Conservation (phyloP, 2,888 invertebrate genomes). For the Kryphioiulus occultus region DNA sequence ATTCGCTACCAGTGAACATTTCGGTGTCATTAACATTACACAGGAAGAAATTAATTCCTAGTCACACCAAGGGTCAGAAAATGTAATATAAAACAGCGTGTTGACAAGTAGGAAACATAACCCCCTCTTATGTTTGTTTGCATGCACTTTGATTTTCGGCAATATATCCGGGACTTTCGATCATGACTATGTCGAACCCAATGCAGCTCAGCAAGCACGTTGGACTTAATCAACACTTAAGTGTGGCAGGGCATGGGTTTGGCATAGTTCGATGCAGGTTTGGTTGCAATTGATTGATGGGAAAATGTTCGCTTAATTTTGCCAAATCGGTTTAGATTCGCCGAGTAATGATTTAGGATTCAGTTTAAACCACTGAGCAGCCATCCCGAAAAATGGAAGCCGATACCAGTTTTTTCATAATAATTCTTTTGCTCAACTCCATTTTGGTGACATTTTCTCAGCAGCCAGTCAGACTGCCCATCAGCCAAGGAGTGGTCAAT, state of each 20-base stretch:
- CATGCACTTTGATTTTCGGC: background rate
- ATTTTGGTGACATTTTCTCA: background rate
- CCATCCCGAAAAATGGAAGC: background rate
- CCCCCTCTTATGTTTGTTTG: background rate
- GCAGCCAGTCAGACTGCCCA: background rate
- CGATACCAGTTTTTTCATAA: background rate
- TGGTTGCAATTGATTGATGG: background rate
- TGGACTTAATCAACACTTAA: conserved; percentile 3
- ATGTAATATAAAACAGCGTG: background rate
- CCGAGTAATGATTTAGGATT: too few species aligned
- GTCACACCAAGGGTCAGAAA: background rate
- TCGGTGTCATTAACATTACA: conserved; percentile 8
- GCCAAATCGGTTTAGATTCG: background rate
- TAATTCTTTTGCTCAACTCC: background rate
- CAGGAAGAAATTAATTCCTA: background rate
- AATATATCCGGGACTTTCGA: background rate
- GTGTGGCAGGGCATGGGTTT: background rate
- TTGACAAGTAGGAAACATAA: conserved; percentile 12
- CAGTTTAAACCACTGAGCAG: background rate
- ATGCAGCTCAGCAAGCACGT: background rate
- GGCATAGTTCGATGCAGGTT: background rate
- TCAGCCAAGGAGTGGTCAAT: conserved; percentile 7
- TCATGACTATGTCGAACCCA: background rate
- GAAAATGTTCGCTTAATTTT: background rate
- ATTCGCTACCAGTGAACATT: background rate